Conservation (phyloP, 2,888 invertebrate genomes). For the Plebejus melissa region DNA sequence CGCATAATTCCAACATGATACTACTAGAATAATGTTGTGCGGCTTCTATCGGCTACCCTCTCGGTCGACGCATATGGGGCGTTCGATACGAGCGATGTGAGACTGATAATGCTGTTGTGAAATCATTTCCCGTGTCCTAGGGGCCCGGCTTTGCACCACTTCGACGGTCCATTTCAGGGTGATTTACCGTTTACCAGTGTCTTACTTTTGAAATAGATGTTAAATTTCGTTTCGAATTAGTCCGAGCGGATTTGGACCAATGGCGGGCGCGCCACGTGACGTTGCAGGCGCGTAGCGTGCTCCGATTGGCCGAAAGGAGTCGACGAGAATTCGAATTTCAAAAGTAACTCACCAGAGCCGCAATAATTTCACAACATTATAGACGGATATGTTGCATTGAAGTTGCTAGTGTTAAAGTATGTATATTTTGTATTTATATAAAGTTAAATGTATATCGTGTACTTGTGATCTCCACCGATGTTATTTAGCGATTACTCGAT, state of each 20-base stretch:
- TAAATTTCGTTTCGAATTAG: constrained; percentile 17
- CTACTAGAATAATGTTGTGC: constrained; percentile 43
- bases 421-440: constrained; percentile 78
- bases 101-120: constrained; percentile 75
- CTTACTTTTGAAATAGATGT: constrained; percentile 25
- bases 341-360: constrained; percentile 31
- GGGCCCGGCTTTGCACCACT: constrained; percentile 18
- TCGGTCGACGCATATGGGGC: constrained; percentile 59
- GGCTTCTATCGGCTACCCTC: constrained; percentile 48
- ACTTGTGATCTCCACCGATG: constrained; percentile 79
- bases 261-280: not conserved
- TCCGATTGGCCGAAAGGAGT: constrained; percentile 6
- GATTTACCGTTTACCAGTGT: constrained; percentile 17
- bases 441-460: constrained; percentile 67
- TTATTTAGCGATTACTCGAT: constrained; percentile 74
- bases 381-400: constrained; percentile 69
- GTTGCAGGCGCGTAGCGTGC: constrained; percentile 1
- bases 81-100: constrained; percentile 76
- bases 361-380: constrained; percentile 72
- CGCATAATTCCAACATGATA: constrained; percentile 41
- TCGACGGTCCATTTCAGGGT: constrained; percentile 13
- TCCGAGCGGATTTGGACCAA: not conserved
- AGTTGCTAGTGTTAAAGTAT: constrained; percentile 66
- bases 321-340: constrained; percentile 26
- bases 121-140: constrained; percentile 21